Evolutionary conservation across 2,888 invertebrate species (phyloP), one percentile per base, ranked within the genome.

Genomic region (Gortyna flavago): DNA sequence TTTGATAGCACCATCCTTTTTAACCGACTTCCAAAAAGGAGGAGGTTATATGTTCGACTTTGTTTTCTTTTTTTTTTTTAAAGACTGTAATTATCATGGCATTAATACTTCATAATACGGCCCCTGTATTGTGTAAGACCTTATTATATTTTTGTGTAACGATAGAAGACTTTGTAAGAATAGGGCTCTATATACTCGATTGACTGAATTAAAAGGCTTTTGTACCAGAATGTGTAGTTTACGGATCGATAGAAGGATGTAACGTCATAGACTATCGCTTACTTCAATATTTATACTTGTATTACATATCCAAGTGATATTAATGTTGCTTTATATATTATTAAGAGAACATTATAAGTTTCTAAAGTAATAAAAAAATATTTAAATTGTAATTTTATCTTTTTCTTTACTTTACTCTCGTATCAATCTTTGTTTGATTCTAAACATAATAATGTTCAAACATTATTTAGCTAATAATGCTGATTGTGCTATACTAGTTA

Each of bases 261-360:
- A 57, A 48, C 74, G 67, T 80, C 69, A 64, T 74, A 81, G 64
- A 74, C 69, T 61, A 69, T 77, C 54, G 79, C 73, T 77, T 80
- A 81, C 67, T 66, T 78, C 67, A 83, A 62, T 80, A 80, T 82
- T 77, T 81, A 79, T 81, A 84, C n/a, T 35, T 75, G 75, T 84
- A 71, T 84, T 74, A 86, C 82, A 84, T 79, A 86, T 79, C 74
- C 72, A 76, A 81, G 76, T 77, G 72, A 77, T 87, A 81, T 41
- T 83, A 86, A 90, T 89, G 87, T 92, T 89, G 86, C 89, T 90
- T 85, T 91, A 85, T 91, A 87, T 89, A 88, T 87, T 88, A 85
- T 84, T 88, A 89, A 85, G 79, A 83, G 72, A 82, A 82, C 48
- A 79, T 79, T 84, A 79, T 83, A 82, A 54, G 64, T 72, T 73